These are phyloP conservation scores for Ladona fulva DNA, from an alignment of 1,140 invertebrate genomes.

Conservation along the genomic window DNA sequence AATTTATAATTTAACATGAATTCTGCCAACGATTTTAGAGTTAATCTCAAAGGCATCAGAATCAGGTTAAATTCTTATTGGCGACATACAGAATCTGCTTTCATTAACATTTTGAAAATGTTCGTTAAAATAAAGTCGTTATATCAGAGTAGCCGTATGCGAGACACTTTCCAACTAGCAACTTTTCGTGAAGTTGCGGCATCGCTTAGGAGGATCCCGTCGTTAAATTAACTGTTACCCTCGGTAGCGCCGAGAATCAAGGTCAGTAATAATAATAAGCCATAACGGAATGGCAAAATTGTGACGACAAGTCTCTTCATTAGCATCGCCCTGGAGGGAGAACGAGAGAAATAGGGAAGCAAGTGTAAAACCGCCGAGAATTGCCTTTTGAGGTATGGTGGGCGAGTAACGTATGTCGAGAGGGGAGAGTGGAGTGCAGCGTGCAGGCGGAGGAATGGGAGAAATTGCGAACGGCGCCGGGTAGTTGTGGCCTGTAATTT, in stretches of 20 bases:
- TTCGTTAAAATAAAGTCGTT: too few relatives aligned
- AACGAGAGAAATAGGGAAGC: not conserved
- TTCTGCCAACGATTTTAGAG: too few relatives aligned
- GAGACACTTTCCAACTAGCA: too few relatives aligned
- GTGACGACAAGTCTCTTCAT: not conserved
- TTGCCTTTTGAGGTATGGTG: constrained; percentile 1
- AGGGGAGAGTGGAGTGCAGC: not conserved
- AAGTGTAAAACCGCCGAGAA: not conserved
- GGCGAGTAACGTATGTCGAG: not conserved
- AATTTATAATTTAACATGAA: too few relatives aligned
- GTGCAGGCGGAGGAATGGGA: too few relatives aligned
- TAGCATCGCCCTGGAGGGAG: not conserved
- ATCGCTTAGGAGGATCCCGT: too few relatives aligned
- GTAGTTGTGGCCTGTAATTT: constrained; percentile 9
- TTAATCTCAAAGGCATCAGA: too few relatives aligned
- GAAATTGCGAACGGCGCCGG: not conserved
- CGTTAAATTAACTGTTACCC: not conserved
- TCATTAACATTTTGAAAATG: too few relatives aligned
- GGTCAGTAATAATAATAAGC: constrained; percentile 6
- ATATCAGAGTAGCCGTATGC: too few relatives aligned
- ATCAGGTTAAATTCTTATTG: too few relatives aligned
- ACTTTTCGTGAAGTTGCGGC: too few relatives aligned
- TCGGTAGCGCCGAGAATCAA: not conserved
- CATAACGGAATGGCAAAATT: not conserved
- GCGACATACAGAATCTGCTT: too few relatives aligned